Conservation (phyloP, 2,113 vertebrate species). For the Hyla sarda region DNA sequence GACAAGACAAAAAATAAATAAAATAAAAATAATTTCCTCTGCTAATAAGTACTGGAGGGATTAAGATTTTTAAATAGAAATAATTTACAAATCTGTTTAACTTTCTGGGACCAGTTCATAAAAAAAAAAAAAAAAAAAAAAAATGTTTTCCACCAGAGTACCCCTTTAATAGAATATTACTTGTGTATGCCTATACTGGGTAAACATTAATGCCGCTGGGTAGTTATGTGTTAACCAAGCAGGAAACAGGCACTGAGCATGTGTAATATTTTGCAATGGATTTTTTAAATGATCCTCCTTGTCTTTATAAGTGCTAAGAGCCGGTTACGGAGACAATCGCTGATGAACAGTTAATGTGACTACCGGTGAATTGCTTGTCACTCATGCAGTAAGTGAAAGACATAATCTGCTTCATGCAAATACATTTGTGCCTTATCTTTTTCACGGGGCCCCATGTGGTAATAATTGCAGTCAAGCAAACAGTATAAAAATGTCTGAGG, state of each 20-base stretch:
- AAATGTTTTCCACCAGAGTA: too few relatives aligned
- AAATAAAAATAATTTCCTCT: too few relatives aligned
- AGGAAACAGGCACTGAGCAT: background rate
- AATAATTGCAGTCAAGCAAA: constrained; percentile 49
- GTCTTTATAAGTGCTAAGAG: constrained; percentile 18
- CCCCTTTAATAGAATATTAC: too few relatives aligned
- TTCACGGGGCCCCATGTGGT: constrained; percentile 37
- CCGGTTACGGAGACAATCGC: constrained; percentile 13
- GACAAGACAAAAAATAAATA: too few relatives aligned
- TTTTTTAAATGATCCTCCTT: background rate
- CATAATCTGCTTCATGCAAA: constrained; percentile 49
- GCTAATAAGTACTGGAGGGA: too few relatives aligned
- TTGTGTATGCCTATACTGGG: background rate
- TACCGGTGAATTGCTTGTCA: constrained; percentile 46
- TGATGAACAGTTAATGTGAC: constrained; percentile 40
- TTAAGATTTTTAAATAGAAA: too few relatives aligned
- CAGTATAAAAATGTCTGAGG: constrained; percentile 7
- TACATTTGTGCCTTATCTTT: constrained; percentile 50
- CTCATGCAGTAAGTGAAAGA: constrained; percentile 45
- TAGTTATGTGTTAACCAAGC: constrained; percentile 4
- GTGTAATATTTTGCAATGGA: background rate
- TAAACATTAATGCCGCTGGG: background rate
- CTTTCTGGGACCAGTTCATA: too few relatives aligned
- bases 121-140: too few relatives aligned
- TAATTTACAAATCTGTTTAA: too few relatives aligned